Conservation (phyloP, 2,888 invertebrate genomes). For the Masnerella sp. region DNA sequence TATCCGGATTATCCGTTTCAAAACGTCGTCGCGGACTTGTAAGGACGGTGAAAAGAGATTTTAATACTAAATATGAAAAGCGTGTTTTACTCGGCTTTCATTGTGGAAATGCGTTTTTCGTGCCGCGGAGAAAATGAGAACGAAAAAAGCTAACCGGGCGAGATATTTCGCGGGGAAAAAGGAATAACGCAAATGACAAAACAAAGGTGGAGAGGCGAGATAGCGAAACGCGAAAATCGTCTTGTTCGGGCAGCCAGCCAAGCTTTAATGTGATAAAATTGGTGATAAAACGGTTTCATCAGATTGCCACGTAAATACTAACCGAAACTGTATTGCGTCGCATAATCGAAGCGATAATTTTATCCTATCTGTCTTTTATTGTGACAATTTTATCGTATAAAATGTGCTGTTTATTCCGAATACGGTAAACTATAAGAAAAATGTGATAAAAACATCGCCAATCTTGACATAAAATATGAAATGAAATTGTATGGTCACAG, state of each 20-base stretch:
- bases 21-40: conserved; percentile 27
- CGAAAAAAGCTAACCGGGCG: background rate
- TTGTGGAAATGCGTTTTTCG: conserved; percentile 41
- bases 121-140: conserved; percentile 10
- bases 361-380: conserved; percentile 24
- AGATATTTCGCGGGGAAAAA: conserved; percentile 32
- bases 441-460: background rate
- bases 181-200: conserved; percentile 38
- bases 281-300: conserved; percentile 49
- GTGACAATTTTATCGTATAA: conserved; percentile 22
- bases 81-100: conserved; percentile 33
- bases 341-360: conserved; percentile 34
- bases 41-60: conserved; percentile 30
- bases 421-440: background rate
- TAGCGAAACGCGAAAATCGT: conserved; percentile 44
- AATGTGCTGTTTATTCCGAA: conserved; percentile 1
- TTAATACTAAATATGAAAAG: conserved; percentile 53
- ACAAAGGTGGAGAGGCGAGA: conserved; percentile 44
- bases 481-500: too few relatives aligned
- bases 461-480: too few relatives aligned
- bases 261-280: conserved; percentile 49
- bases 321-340: conserved; percentile 7
- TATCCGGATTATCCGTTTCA: conserved; percentile 35
- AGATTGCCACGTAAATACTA: conserved; percentile 28
- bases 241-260: conserved; percentile 46